Evolutionary conservation across 2,888 invertebrate genomes (phyloP), one percentile per base, ranked within the genome.

Genomic region (Platycnemis pennipes): DNA sequence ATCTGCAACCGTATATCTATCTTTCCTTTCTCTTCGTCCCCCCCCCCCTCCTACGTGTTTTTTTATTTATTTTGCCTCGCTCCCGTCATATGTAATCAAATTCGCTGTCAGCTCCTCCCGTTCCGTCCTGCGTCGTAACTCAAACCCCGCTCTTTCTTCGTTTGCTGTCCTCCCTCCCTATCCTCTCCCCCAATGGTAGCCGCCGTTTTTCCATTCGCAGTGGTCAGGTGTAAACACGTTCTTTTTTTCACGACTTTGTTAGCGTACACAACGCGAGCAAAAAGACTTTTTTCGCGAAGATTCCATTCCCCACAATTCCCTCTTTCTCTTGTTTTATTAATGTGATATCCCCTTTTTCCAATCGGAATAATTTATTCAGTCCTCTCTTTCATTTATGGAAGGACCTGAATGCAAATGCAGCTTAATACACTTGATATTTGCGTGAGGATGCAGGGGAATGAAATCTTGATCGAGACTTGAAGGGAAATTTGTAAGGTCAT

Each of bases 21-120:
- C 91, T 91, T 26, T 91, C 56, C 91, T 26, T n/a, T 63, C 26
- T 26, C 45, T 88, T 53, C 22, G 22, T 26, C 22, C 16, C 77
- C 77, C 77, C 19, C 42, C 91, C 44, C 69, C 11, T 69, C 45
- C 69, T 91, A 77, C 77, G 77, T 37, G 37, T 77, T 37, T 4
- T 31, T 26, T 63, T 77, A 16, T 77, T 63, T 63, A 16, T 77
- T 91, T 63, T 69, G 69, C 69, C 69, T 69, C 44, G 42, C 45
- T 26, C 53, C 63, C 91, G 56, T 91, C 91, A 16, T 89, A 53
- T 56, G 89, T 89, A 89, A 91, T 91, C 91, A 91, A 91, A 91
- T 63, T 53, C 91, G 42, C 91, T 91, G 91, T 91, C 91, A 91
- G 63, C 91, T 63, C 44, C 91, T 45, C n/a, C 91, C 63, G 31